These are phyloP conservation scores for Myiozetetes cayanensis DNA, from an alignment of 2,113 vertebrate species.

Conservation along the genomic window DNA sequence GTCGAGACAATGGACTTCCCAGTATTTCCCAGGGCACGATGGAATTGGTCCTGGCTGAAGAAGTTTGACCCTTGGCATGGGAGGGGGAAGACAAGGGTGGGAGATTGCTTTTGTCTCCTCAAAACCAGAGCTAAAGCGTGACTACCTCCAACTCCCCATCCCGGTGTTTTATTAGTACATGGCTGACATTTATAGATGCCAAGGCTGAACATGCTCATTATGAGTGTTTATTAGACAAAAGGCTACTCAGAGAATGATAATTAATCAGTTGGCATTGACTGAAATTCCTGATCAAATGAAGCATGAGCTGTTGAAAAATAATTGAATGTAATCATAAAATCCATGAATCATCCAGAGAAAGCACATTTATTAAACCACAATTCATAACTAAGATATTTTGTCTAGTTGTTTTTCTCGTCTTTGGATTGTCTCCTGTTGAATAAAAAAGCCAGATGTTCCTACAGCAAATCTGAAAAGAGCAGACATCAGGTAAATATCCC, in stretches of 20 bases:
- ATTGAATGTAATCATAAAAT: constrained; percentile 74
- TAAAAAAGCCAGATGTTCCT: constrained; percentile 62
- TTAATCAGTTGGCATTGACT: constrained; percentile 74
- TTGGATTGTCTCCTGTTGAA: constrained; percentile 39
- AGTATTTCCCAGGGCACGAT: background rate
- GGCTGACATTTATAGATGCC: constrained; percentile 54
- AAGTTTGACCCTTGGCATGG: background rate
- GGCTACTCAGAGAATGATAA: constrained; percentile 63
- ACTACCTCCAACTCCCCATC: background rate
- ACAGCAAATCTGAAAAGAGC: constrained; percentile 31
- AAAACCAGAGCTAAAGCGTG: background rate
- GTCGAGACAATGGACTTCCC: background rate
- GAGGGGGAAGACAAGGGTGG: background rate
- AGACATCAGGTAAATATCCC: constrained; percentile 39
- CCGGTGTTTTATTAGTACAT: constrained; percentile 31
- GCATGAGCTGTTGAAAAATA: constrained; percentile 73
- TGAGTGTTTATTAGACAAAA: constrained; percentile 75
- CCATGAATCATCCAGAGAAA: constrained; percentile 74
- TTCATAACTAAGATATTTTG: constrained; percentile 71
- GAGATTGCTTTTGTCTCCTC: background rate
- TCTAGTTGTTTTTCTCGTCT: constrained; percentile 50
- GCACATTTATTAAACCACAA: constrained; percentile 72
- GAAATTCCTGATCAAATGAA: constrained; percentile 76
- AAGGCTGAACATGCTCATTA: constrained; percentile 51
- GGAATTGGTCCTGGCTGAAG: background rate